These are phyloP conservation scores for Xiphias gladius DNA, from an alignment of 2,113 vertebrate genomes.

Conservation along the genomic window DNA sequence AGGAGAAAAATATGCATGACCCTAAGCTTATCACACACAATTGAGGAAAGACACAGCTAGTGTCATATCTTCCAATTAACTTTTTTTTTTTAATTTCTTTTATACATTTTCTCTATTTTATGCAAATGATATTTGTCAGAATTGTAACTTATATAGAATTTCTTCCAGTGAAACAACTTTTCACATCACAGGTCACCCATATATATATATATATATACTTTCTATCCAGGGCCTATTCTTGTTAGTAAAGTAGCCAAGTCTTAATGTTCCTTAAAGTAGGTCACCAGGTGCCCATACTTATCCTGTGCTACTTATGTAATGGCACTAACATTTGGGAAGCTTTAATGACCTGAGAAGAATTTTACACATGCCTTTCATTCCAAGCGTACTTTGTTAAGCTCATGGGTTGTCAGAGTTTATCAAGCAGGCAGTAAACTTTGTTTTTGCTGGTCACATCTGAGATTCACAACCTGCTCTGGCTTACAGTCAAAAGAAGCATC, in stretches of 20 bases:
- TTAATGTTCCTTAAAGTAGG: constrained; percentile 23
- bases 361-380: constrained; percentile 16
- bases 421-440: not conserved
- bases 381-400: not conserved
- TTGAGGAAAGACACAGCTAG: not conserved
- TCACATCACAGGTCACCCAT: not conserved
- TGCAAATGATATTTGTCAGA: too few relatives aligned
- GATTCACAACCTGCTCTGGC: not conserved
- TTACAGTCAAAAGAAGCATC: not conserved
- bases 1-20: not conserved
- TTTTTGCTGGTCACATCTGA: not conserved
- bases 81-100: not conserved
- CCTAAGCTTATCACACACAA: not conserved
- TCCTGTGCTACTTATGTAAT: constrained; percentile 6
- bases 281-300: constrained; percentile 13
- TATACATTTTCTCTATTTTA: not conserved
- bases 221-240: not conserved
- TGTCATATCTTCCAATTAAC: not conserved
- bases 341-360: constrained; percentile 38
- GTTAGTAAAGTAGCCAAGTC: not conserved
- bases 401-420: not conserved
- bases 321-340: constrained; percentile 19
- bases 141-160: too few relatives aligned
- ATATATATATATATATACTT: not conserved
- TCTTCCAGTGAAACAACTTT: not conserved